A percentile compares a stretch with the other conserved stretches of the same genome.
Conservation (phyloP, 53 echinoderm and acorn worm genomes). For the Apostichopus leukothele region DNA sequence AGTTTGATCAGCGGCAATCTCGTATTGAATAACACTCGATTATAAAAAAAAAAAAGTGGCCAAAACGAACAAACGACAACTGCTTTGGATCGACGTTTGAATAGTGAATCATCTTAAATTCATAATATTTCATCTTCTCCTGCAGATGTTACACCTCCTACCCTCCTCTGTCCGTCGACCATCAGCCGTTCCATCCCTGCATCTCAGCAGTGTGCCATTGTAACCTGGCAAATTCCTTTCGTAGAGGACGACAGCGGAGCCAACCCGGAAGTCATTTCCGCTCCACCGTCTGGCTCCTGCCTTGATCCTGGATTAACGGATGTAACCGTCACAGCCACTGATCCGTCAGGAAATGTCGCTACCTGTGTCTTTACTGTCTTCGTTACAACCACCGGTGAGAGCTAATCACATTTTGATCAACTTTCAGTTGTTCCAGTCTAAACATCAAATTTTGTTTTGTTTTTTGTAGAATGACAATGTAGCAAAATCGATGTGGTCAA, state of each 20-base stretch:
- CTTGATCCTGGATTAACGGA: background rate
- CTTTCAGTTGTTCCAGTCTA: too few species aligned
- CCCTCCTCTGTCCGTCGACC: background rate
- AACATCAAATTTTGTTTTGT: too few species aligned
- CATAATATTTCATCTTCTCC: background rate
- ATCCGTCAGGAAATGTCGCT: background rate
- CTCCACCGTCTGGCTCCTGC: background rate
- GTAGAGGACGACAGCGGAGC: slow-evolving; percentile 17
- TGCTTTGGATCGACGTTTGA: background rate
- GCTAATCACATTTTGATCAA: background rate
- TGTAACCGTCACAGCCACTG: slow-evolving; percentile 8
- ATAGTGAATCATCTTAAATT: background rate
- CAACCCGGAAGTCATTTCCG: background rate
- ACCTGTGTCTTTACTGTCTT: background rate
- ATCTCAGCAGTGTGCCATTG: background rate
- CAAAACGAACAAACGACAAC: too few species aligned
- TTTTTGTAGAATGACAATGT: too few species aligned
- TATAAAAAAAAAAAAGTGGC: too few species aligned
- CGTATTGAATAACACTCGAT: too few species aligned
- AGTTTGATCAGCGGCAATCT: too few species aligned
- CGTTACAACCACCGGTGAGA: background rate
- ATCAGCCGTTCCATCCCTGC: slow-evolving; percentile 5
- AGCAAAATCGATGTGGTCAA: too few species aligned
- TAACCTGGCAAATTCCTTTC: slow-evolving; percentile 14
- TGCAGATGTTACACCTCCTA: slow-evolving; percentile 16